Conservation (phyloP, 2,888 invertebrate genomes). For the Leucoma salicis region DNA sequence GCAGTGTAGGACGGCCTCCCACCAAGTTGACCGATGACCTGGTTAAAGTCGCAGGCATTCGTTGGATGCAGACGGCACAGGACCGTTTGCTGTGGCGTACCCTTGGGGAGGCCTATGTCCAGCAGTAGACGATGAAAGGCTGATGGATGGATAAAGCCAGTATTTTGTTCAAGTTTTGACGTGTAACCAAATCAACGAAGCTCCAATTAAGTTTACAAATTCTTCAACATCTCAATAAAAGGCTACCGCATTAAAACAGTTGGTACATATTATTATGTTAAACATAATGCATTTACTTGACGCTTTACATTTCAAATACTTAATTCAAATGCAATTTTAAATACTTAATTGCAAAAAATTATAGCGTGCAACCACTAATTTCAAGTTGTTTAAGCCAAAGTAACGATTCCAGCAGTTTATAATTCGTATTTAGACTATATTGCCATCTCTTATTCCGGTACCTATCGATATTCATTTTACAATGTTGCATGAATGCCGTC, state of each 20-base stretch:
- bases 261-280: too few species aligned
- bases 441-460: conserved; percentile 60
- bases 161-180: too few species aligned
- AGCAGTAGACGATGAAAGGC: too few species aligned
- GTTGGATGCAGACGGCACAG: too few species aligned
- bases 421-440: conserved; percentile 44
- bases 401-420: conserved; percentile 10
- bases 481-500: conserved; percentile 50
- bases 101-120: too few species aligned
- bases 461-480: conserved; percentile 57
- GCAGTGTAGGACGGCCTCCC: too few species aligned
- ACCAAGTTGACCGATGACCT: too few species aligned
- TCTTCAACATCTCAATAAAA: neutral
- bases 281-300: neutral
- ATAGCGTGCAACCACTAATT: neutral
- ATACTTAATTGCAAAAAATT: neutral
- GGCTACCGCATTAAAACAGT: neutral
- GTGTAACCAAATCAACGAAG: too few species aligned
- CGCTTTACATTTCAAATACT: neutral
- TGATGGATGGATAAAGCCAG: too few species aligned
- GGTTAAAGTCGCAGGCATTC: too few species aligned
- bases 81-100: too few species aligned
- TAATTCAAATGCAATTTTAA: neutral
- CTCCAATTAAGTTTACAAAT: neutral
- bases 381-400: neutral